Evolutionary conservation across 2,888 invertebrate genomes (phyloP).

Genomic region (Trichogramma dendrolimi): DNA sequence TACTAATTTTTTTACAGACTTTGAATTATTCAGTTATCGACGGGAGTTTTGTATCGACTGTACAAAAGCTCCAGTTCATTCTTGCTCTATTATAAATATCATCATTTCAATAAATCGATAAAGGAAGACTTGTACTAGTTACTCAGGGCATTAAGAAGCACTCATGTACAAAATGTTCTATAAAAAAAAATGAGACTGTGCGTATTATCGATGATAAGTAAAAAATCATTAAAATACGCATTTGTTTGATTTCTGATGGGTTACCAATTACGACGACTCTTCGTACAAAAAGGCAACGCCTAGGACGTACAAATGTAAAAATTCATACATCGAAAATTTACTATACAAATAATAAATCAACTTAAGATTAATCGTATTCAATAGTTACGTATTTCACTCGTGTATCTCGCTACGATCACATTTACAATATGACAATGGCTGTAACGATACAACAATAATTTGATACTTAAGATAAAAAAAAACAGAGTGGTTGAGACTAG

Average conservation of each 20-base stretch:
- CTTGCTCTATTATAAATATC: conserved; percentile 18
- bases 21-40: conserved; percentile 3
- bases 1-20: conserved; percentile 4
- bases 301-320: neutral
- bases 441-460: no score
- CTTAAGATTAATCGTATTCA: no score
- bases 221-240: no score
- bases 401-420: no score
- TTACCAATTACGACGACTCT: neutral
- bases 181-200: conserved; percentile 13
- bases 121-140: conserved; percentile 38
- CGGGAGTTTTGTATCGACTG: conserved; percentile 39
- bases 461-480: no score
- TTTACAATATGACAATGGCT: no score
- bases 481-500: no score
- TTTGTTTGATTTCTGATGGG: no score
- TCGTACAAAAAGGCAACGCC: conserved; percentile 13
- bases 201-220: conserved; percentile 2
- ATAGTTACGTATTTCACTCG: no score
- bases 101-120: conserved; percentile 24
- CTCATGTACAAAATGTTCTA: conserved; percentile 31
- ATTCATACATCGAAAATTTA: neutral
- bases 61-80: conserved; percentile 35
- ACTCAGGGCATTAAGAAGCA: conserved; percentile 22
- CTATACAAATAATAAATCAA: neutral